Evolutionary conservation across 2,888 invertebrate genomes (phyloP), one percentile per base, ranked within the genome.

Genomic region (Erynnis tages): DNA sequence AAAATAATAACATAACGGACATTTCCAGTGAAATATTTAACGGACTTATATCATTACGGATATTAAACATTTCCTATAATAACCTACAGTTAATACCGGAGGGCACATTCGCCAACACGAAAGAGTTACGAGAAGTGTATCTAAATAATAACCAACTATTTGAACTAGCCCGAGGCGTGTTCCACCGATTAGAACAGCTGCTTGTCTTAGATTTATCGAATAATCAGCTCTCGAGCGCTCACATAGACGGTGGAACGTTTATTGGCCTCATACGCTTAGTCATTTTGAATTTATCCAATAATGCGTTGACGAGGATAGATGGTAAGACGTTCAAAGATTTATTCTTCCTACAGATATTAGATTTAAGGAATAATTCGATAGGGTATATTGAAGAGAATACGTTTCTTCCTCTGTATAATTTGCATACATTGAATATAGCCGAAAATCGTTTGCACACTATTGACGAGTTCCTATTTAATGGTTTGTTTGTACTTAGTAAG

Each of bases 361-460:
- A 96, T 83, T 91, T 97, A 78, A 92, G 94, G 66, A 96, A 96
- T 77, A 97, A 97, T 75, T 94, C 95, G 11, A 96, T 97, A 61
- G 94, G 94, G 29, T 95, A 94, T 68, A 93, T 97, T 69, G 95
- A 96, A 82, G 95, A 95, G 65, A 95, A 95, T 70, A 95, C 97
- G 46, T 97, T 98, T 72, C 85, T 95, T 65, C 95, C 96, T 6
- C 91, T 97, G 53, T 96, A 96, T 83, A 97, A 97, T 84, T 90
- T 98, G 63, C 96, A 97, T 80, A 96, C 96, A 1, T 86, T 98
- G 54, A 97, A 97, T 79, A 87, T 98, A 66, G 96, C 97, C 32
- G 95, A 96, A 81, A 98, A 98, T 80, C 92, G 95, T 49, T 90
- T 97, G 53, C 94, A 95, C 76, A 93, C 94, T 17, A 91, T 97